phyloP scores from a whole-genome alignment of 2,888 invertebrate species.

The Phoenoteleia sp. region DNA sequence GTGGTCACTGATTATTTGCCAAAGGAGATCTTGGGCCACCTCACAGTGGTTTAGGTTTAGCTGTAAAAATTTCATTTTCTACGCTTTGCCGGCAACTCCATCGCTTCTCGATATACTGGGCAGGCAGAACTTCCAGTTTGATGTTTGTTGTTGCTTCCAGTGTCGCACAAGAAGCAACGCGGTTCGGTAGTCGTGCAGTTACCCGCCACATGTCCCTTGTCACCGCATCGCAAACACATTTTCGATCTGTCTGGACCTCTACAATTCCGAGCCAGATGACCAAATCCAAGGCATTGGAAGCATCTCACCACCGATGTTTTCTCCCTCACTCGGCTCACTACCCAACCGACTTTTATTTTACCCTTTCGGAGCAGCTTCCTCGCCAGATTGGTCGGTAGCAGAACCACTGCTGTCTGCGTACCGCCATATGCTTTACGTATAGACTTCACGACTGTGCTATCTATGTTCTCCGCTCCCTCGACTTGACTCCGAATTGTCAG shows the following conservation, averaged over 20 bases:
- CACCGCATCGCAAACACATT: constrained; percentile 61
- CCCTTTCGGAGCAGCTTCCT: neutral
- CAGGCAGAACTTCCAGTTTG: neutral
- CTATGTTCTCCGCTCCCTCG: neutral
- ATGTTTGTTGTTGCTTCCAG: neutral
- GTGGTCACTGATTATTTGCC: constrained; percentile 51
- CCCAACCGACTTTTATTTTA: constrained; percentile 56
- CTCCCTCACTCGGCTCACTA: constrained; percentile 49
- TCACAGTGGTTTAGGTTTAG: constrained; percentile 32
- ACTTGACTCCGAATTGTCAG: neutral
- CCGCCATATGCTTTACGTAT: constrained; percentile 27
- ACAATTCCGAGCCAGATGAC: constrained; percentile 47
- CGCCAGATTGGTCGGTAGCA: constrained; percentile 9
- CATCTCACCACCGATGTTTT: constrained; percentile 36
- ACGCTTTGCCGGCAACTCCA: neutral
- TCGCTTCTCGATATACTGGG: neutral
- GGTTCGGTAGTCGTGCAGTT: constrained; percentile 27
- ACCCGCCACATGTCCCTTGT: constrained; percentile 47
- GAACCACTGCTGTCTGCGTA: constrained; percentile 40
- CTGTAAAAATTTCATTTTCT: neutral
- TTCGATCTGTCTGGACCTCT: constrained; percentile 33
- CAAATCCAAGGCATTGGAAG: constrained; percentile 62
- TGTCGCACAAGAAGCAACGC: constrained; percentile 39
- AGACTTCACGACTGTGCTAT: constrained; percentile 1
- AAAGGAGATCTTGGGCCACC: constrained; percentile 58